A percentile compares a stretch with the other conserved stretches of the same genome.
These are phyloP conservation scores for Eledona agricola DNA, from an alignment of 2,888 invertebrate species.

Conservation along the genomic window DNA sequence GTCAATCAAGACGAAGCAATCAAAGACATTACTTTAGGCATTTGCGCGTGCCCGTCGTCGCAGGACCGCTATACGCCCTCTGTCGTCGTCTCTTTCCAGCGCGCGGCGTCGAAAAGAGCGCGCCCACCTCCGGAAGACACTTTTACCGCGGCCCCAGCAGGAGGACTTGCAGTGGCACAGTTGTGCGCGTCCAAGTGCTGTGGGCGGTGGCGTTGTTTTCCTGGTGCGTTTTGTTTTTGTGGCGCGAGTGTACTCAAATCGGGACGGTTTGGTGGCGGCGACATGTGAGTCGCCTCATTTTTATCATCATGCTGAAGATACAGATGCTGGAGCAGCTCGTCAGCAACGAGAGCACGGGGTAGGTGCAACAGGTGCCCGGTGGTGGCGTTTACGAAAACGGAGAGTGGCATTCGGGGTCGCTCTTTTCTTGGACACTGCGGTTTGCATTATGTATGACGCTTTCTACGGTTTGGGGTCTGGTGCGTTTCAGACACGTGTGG, in stretches of 20 bases:
- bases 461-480: no score
- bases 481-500: no score
- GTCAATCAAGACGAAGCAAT: constrained; percentile 17
- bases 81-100: constrained; percentile 28
- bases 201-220: constrained; percentile 46
- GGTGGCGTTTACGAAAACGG: no score
- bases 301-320: constrained; percentile 72
- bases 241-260: constrained; percentile 5
- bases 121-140: constrained; percentile 47
- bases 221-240: constrained; percentile 28
- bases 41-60: constrained; percentile 41
- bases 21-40: constrained; percentile 29
- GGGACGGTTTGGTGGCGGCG: constrained; percentile 14
- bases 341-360: constrained; percentile 68
- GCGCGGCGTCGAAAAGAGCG: constrained; percentile 30
- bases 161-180: constrained; percentile 48
- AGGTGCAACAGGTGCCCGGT: constrained; percentile 45
- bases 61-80: constrained; percentile 16
- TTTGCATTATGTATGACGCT: no score
- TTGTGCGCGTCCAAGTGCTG: constrained; percentile 47
- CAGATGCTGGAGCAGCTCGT: constrained; percentile 80
- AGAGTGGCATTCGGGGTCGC: no score
- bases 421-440: no score
- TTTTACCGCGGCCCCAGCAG: constrained; percentile 45
- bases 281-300: constrained; percentile 42